These are phyloP conservation scores for Poeciliopsis paucimaculata DNA, from an alignment of 2,797 vertebrate species.

Conservation along the genomic window DNA sequence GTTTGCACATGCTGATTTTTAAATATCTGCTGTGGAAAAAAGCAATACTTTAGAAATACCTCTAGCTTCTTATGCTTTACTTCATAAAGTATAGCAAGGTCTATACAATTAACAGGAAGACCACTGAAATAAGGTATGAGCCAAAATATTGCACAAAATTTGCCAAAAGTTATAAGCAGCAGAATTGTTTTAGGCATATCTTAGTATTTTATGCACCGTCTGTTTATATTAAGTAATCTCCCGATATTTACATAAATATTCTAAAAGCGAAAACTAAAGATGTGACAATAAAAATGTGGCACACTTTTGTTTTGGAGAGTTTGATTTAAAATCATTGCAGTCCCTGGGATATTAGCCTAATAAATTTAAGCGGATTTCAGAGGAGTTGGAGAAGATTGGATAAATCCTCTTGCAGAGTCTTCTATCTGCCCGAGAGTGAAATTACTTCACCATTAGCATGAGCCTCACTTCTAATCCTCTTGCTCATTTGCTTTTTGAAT, in stretches of 20 bases:
- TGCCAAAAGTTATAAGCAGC: background rate
- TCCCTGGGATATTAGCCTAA: constrained; percentile 57
- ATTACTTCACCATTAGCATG: constrained; percentile 49
- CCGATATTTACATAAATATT: background rate
- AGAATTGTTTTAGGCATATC: background rate
- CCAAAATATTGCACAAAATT: background rate
- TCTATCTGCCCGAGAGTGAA: constrained; percentile 35
- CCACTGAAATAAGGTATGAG: background rate
- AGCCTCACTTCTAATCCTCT: constrained; percentile 59
- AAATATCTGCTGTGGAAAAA: background rate
- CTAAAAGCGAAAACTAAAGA: background rate
- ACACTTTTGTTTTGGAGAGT: constrained; percentile 27
- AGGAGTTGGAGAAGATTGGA: constrained; percentile 45
- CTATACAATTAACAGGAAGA: background rate
- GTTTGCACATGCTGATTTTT: background rate
- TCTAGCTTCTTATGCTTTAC: background rate
- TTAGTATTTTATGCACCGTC: background rate
- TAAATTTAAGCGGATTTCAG: constrained; percentile 56
- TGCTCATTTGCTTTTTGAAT: constrained; percentile 62
- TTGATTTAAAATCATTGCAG: constrained; percentile 41
- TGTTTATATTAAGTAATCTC: background rate
- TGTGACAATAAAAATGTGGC: constrained; percentile 9
- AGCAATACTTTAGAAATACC: background rate
- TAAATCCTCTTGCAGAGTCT: constrained; percentile 61
- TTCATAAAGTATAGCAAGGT: background rate